These are phyloP conservation scores for Alces alces DNA, from an alignment of 2,113 vertebrate species.

Conservation along the genomic window DNA sequence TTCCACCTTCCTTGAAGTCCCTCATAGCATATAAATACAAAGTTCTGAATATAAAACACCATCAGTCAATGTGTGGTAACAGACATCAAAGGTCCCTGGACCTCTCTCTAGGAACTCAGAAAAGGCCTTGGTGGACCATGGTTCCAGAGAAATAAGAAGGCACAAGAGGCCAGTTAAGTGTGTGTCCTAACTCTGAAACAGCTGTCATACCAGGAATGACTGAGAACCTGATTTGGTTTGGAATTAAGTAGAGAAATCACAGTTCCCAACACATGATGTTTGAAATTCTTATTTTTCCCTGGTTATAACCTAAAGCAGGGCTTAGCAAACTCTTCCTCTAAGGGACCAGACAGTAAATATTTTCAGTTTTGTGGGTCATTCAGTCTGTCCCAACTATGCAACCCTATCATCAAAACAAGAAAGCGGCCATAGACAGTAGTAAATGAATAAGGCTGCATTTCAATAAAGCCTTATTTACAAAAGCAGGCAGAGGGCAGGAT, in stretches of 20 bases:
- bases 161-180: not conserved
- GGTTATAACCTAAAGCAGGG: not conserved
- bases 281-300: constrained; percentile 20
- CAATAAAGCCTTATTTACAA: not conserved
- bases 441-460: not conserved
- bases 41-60: not conserved
- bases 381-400: not conserved
- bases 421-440: not conserved
- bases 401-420: not conserved
- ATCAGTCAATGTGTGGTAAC: not conserved
- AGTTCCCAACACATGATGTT: not conserved
- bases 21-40: not conserved
- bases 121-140: not conserved
- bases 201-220: not conserved
- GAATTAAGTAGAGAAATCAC: not conserved
- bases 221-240: not conserved
- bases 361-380: not conserved
- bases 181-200: not conserved
- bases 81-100: not conserved
- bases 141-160: not conserved
- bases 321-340: not conserved
- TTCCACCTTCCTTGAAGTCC: not conserved
- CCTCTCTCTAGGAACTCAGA: constrained; percentile 14
- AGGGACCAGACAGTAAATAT: not conserved
- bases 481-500: not conserved